Evolutionary conservation across 1,140 invertebrate species (phyloP), one percentile per base, ranked within the genome.

Genomic region (Danaus melanippus): DNA sequence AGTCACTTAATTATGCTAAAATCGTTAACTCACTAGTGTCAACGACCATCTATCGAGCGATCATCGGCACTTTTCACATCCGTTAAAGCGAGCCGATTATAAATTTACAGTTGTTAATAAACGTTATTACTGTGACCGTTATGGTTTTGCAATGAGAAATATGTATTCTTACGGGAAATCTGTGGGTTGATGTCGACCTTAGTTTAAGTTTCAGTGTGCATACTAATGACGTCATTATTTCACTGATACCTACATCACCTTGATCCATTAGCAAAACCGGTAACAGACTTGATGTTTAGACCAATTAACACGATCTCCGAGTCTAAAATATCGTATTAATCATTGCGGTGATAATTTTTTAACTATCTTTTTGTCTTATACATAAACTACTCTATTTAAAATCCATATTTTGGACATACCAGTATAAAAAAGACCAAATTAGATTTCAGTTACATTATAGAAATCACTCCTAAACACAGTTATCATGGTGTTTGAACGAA

Each of bases 201-300:
- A 69, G 60, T 64, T 71, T 67, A 69, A 65, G 62, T 73, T 66
- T 64, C 60, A 55, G 67, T 68, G 70, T 58, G 68, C 66, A 64
- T 60, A 56, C 53, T 46, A 42, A 56, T 79, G 75, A 81, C 76
- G 76, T 81, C 74, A 84, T 58, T 66, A 62, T 72, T 71, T 60
- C 54, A 66, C 68, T 55, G 68, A 71, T 71, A 71, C 43, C 50
- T 60, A 62, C 45, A 51, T 64, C 47, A 56, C 62, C 64, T 69
- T 67, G 59, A 73, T 70, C 72, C 59, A 61, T 70, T 68, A 73
- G 57, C 74, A 65, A 60, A 67, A 65, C 57, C 63, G 46, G 60
- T 60, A 57, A 54, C 57, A 56, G 48, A 40, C 46, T 10, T 39
- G 12, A 39, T 49, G 47, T 49, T 40, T 32, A 32, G 48, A 12